Percentiles rank a stretch among this genome's conserved stretches.
phyloP scores from a whole-genome alignment of 2,113 vertebrate genomes.

The Phocoena phocoena region DNA sequence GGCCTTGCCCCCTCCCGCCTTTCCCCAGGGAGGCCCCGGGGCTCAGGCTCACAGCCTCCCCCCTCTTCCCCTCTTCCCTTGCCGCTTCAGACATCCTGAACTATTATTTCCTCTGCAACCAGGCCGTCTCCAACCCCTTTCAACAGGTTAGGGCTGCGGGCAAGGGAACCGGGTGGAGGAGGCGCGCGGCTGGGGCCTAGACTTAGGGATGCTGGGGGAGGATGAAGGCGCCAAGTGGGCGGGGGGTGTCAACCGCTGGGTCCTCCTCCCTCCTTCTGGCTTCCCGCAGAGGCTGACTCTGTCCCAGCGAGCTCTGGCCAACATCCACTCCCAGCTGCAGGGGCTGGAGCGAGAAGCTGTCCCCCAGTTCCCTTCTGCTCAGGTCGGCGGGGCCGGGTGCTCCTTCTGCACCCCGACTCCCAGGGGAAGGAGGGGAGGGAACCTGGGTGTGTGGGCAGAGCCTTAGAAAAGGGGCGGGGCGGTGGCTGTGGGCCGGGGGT shows the following conservation, averaged over 20 bases:
- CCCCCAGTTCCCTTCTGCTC: slow-evolving; percentile 90
- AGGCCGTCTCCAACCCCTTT: slow-evolving; percentile 90
- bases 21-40: not conserved
- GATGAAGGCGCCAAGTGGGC: not conserved
- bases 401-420: accelerated
- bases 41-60: not conserved
- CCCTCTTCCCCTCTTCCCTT: slow-evolving; percentile 35
- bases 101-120: slow-evolving; percentile 93
- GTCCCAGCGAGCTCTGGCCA: slow-evolving; percentile 92
- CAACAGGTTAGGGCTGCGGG: slow-evolving; percentile 87
- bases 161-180: not conserved
- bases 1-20: not conserved
- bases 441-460: not conserved
- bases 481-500: not conserved
- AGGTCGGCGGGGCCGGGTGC: slow-evolving; percentile 79
- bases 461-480: no score
- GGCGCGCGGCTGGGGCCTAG: not conserved
- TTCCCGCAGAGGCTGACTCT: slow-evolving; percentile 88
- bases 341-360: slow-evolving; percentile 90
- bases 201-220: not conserved
- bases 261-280: not conserved
- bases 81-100: slow-evolving; percentile 89
- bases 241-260: not conserved
- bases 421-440: no score
- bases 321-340: slow-evolving; percentile 91